Evolutionary conservation across 2,113 vertebrate species (phyloP).

Genomic region (Coptodon bakossiorum): DNA sequence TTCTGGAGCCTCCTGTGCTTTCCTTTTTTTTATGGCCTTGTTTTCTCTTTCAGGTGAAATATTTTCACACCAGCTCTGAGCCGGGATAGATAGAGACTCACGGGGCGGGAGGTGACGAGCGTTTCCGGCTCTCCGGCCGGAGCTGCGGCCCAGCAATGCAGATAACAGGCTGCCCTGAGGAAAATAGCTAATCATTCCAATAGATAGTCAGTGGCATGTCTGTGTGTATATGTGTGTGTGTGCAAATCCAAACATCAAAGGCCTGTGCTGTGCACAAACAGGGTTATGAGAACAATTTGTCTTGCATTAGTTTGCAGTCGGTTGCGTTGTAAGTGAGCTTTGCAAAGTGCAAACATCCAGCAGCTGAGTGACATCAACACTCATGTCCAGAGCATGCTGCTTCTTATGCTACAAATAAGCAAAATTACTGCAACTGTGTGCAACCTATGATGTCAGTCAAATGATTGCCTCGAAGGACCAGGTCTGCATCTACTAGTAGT

Average conservation of each 20-base stretch:
- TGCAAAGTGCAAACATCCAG: neutral
- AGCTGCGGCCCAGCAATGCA: neutral
- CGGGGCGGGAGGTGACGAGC: constrained; percentile 31
- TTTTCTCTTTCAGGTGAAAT: constrained; percentile 56
- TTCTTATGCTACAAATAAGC: neutral
- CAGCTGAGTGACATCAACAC: neutral
- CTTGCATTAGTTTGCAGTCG: neutral
- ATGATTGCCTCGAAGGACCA: neutral
- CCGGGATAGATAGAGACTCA: constrained; percentile 29
- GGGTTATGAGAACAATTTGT: neutral
- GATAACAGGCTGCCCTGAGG: constrained; percentile 33
- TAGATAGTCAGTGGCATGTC: neutral
- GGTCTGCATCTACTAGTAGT: neutral
- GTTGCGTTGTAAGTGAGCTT: neutral
- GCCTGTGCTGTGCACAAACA: neutral
- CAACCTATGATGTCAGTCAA: neutral
- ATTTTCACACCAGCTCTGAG: constrained; percentile 57
- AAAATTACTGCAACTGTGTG: neutral
- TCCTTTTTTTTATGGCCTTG: constrained; percentile 29
- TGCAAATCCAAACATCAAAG: constrained; percentile 15
- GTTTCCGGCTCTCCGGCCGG: constrained; percentile 35
- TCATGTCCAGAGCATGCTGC: neutral
- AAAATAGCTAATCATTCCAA: constrained; percentile 42
- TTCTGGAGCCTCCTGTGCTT: constrained; percentile 25
- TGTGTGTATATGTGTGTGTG: neutral